Base-by-base conservation (phyloP, 2,888 invertebrate genomes). In the Diplazon laetatorius region DNA sequence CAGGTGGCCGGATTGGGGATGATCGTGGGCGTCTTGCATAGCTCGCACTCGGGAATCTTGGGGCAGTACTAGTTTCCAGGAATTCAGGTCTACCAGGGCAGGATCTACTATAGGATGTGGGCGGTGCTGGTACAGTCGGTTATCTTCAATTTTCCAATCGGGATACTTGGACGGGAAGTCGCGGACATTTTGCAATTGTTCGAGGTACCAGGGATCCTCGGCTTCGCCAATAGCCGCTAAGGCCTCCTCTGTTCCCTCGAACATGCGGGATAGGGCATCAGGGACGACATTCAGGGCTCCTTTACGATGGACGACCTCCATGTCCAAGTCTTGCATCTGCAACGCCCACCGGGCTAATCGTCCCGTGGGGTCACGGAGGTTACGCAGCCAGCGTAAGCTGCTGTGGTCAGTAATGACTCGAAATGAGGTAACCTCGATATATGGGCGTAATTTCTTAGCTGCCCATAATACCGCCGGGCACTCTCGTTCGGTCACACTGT, bases 11-110 rank as follows among this genome's bases (percentile, higher is more conserved):
- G 84, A 72, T 12, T 78, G 69, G 9, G 83, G 80, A 8, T 42
- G 46, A 60, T 87, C 83, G 59, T 87, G 87, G 69, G 60, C 73
- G 18, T 81, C 39, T 3, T 20, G n/a, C 0, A 87, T 10, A 12
- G 60, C 5, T 81, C 25, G 60, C 30, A 0, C 83, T n/a, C 85
- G 8, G 75, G 18, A 22, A 80, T 80, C 82, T 82, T 84, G 1
- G 69, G 68, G 30, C 4, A 42, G 6, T n/a, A n/a, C n/a, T n/a
- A n/a, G n/a, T n/a, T n/a, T n/a, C n/a, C n/a, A n/a, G n/a, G n/a
- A n/a, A n/a, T 76, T 60, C n/a, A 78, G 37, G n/a, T 80, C 80
- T 1, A 12, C 9, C 0, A 74, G 2, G 60, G 74, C 22, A 1
- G 69, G 74, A 6, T 78, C 65, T n/a, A 75, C 52, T 4, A 60